Base-by-base conservation (phyloP, 2,888 invertebrate genomes). In the Elysia crispata region DNA sequence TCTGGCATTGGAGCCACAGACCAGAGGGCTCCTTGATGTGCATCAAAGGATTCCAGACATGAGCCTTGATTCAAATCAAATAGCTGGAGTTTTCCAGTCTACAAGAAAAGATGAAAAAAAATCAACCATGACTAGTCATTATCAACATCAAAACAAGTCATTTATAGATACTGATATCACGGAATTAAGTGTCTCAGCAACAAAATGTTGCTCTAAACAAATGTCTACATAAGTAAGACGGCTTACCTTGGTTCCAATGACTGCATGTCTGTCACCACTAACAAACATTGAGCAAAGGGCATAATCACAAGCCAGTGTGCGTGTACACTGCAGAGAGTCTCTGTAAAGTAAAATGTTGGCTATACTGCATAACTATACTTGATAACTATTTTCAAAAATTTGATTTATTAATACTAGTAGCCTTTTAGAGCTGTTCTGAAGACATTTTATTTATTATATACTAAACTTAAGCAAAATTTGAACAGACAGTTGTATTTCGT, bases 191-290 rank as follows among this genome's bases (percentile, higher is more conserved):
- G n/a, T n/a, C n/a, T n/a, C n/a, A n/a, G n/a, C n/a, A n/a, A n/a
- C n/a, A n/a, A n/a, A n/a, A n/a, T n/a, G n/a, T n/a, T n/a, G n/a
- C n/a, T n/a, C n/a, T n/a, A n/a, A n/a, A n/a, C n/a, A n/a, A n/a
- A n/a, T n/a, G n/a, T n/a, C n/a, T n/a, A n/a, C n/a, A n/a, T n/a
- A n/a, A n/a, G 31, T 1, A 31, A 11, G 15, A n/a, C 1, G 28
- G 41, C 81, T 77, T 83, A 93, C 95, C 91, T 96, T 96, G 84
- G 97, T 94, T 3, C 97, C 99, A 74, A 96, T 94, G 76, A 99
- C 93, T 64, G 96, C 95, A 93, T 98, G 97, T 20, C 97, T 94
- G 93, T 99, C 98, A 25, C 96, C 96, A 25, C 98, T 97, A 28
- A 96, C 96, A 93, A 98, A 98, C 84, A 95, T 93, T 1, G 95